A percentile compares a stretch with the other conserved stretches of the same genome.
phyloP scores from a whole-genome alignment of 2,797 vertebrate genomes.

The Cynodonichthys magdalenae region DNA sequence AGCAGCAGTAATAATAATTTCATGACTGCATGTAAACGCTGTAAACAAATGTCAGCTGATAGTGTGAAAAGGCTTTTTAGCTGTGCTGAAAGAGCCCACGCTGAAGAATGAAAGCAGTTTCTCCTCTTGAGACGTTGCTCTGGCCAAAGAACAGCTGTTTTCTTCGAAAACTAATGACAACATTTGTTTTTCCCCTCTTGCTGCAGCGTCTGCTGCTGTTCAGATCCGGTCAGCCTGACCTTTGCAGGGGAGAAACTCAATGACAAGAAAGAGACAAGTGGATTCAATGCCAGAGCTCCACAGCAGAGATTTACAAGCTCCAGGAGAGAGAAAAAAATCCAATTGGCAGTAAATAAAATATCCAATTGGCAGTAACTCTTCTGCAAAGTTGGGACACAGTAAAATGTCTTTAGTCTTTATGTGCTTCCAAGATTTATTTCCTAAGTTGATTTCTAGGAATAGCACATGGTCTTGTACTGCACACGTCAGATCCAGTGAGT shows the following conservation, averaged over 20 bases:
- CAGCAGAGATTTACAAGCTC: slow-evolving; percentile 10
- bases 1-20: not conserved
- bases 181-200: slow-evolving; percentile 33
- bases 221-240: not conserved
- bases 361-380: not conserved
- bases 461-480: slow-evolving; percentile 6
- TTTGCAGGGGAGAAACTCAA: not conserved
- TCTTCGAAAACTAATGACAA: slow-evolving; percentile 47
- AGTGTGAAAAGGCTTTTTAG: not conserved
- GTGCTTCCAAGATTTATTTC: slow-evolving; percentile 40
- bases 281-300: slow-evolving; percentile 14
- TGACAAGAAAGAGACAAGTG: not conserved
- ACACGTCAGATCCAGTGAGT: not conserved
- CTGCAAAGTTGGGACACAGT: slow-evolving; percentile 13
- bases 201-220: slow-evolving; percentile 1
- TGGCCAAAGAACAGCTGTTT: slow-evolving; percentile 30
- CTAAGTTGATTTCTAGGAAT: slow-evolving; percentile 45
- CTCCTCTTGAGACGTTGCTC: slow-evolving; percentile 14
- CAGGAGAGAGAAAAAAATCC: slow-evolving; percentile 5
- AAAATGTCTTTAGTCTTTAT: slow-evolving; percentile 11
- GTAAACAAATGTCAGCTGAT: not conserved
- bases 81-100: not conserved
- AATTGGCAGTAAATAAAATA: too few relatives aligned
- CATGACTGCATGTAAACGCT: not conserved
- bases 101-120: rapidly evolving